These are phyloP conservation scores for Octodonta nipae DNA, from an alignment of 2,888 invertebrate species.

Conservation along the genomic window DNA sequence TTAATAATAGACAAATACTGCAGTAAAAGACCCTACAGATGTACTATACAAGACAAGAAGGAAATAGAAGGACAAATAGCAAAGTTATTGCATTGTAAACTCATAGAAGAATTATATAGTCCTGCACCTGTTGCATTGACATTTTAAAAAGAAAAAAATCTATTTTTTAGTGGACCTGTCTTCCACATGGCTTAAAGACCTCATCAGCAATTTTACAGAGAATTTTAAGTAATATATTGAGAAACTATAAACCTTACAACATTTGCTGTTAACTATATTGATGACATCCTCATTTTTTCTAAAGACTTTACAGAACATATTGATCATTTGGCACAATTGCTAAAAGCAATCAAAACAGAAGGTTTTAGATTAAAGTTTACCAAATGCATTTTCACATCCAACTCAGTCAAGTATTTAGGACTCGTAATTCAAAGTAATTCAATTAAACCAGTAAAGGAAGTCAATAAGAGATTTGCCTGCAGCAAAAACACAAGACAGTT, in stretches of 20 bases:
- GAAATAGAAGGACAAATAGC: neutral
- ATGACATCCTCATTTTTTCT: too few relatives aligned
- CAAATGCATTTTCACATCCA: neutral
- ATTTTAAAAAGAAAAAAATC: too few relatives aligned
- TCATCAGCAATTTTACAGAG: too few relatives aligned
- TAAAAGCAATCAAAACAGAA: neutral
- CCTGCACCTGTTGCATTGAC: neutral
- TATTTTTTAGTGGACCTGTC: too few relatives aligned
- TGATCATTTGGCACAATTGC: neutral
- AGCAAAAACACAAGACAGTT: neutral
- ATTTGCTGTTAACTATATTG: neutral
- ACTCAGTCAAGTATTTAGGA: neutral
- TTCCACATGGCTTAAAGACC: too few relatives aligned
- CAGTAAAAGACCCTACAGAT: too few relatives aligned
- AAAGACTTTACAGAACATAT: neutral
- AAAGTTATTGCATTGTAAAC: neutral
- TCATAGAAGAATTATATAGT: neutral
- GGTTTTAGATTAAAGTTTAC: slow-evolving; percentile 2
- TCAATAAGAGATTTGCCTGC: neutral
- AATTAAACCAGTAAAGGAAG: neutral
- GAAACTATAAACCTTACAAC: too few relatives aligned
- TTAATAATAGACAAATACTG: too few relatives aligned
- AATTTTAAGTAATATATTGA: too few relatives aligned
- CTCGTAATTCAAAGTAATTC: neutral
- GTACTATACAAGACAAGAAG: too few relatives aligned